phyloP scores from a whole-genome alignment of 2,113 vertebrate species.

The Orycteropus afer region DNA sequence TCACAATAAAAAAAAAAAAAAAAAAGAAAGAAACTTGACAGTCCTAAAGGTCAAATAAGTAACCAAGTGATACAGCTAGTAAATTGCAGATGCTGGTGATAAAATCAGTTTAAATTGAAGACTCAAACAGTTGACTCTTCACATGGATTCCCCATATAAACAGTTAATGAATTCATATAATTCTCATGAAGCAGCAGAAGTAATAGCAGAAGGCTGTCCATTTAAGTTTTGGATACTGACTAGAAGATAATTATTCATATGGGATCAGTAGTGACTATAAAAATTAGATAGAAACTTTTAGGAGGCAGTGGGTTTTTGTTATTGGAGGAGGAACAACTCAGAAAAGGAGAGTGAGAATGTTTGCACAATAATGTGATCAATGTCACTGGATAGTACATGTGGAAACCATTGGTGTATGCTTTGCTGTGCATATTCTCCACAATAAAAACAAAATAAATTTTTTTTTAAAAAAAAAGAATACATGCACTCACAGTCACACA shows the following conservation, averaged over 20 bases:
- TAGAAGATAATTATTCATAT: background rate
- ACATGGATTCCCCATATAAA: background rate
- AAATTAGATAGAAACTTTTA: background rate
- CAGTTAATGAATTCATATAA: background rate
- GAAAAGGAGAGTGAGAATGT: background rate
- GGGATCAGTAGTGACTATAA: background rate
- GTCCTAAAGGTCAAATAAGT: background rate
- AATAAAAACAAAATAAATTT: too few relatives aligned
- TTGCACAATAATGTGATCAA: background rate
- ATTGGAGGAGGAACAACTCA: background rate
- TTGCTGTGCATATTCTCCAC: too few relatives aligned
- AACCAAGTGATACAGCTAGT: background rate
- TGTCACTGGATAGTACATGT: background rate
- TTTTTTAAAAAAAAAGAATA: background rate
- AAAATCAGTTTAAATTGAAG: slow-evolving; percentile 16
- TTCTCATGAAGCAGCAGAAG: background rate
- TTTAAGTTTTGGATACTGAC: slow-evolving; percentile 11
- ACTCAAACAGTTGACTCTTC: background rate
- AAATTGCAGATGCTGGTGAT: background rate
- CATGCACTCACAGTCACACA: background rate
- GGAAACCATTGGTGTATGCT: too few relatives aligned
- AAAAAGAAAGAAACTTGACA: background rate
- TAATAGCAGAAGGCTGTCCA: background rate
- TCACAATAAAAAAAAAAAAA: too few relatives aligned
- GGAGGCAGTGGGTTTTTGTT: background rate